A percentile compares a stretch with the other conserved stretches of the same genome.
These are phyloP conservation scores for Pseudochaenichthys georgianus DNA, from an alignment of 2,797 vertebrate genomes.

Conservation along the genomic window DNA sequence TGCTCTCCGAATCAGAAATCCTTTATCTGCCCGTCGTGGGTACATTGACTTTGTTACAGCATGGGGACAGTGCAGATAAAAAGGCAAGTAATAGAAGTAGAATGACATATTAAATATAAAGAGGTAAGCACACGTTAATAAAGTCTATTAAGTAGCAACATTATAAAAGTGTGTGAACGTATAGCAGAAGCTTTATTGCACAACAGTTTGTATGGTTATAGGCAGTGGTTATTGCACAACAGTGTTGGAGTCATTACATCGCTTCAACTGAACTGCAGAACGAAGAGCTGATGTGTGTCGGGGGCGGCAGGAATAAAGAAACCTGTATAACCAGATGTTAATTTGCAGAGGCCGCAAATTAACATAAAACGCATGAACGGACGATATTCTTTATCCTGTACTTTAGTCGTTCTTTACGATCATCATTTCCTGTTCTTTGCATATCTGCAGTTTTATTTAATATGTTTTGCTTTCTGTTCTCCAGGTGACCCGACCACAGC, in stretches of 20 bases:
- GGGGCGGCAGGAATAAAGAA: background rate
- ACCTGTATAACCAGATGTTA: background rate
- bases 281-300: background rate
- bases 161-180: background rate
- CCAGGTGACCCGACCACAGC: conserved; percentile 77
- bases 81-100: too few relatives aligned
- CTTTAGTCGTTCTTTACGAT: background rate
- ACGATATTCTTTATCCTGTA: background rate
- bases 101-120: too few relatives aligned
- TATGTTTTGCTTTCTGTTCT: background rate
- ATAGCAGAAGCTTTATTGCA: background rate
- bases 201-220: too few relatives aligned
- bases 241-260: too few relatives aligned
- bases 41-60: too few relatives aligned
- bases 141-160: too few relatives aligned
- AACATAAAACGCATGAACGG: background rate
- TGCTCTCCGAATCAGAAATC: too few relatives aligned
- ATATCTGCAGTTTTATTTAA: background rate
- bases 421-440: background rate
- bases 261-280: too few relatives aligned
- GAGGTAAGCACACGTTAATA: too few relatives aligned
- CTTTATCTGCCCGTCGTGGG: too few relatives aligned
- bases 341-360: background rate
- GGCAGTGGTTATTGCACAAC: too few relatives aligned
- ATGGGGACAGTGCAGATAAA: too few relatives aligned